A percentile compares a stretch with the other conserved stretches of the same genome.
phyloP scores from a whole-genome alignment of 2,797 vertebrate genomes.

The Percopsis omiscomaycus region DNA sequence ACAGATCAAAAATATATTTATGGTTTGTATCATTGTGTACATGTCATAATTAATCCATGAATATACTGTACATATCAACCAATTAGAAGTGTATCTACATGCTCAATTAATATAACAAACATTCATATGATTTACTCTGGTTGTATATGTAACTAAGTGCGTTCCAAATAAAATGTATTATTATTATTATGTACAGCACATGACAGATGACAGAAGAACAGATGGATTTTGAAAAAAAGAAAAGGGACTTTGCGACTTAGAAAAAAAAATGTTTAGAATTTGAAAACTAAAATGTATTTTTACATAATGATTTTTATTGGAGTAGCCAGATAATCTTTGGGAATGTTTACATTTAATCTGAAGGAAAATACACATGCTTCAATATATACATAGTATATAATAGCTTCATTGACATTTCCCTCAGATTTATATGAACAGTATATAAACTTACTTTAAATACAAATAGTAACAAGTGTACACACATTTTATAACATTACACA shows the following conservation, averaged over 20 bases:
- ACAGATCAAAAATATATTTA: no score
- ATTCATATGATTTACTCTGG: background rate
- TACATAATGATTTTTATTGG: no score
- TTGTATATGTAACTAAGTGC: background rate
- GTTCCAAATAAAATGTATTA: background rate
- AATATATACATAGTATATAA: background rate
- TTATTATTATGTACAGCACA: background rate
- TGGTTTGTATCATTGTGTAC: no score
- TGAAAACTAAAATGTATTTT: background rate
- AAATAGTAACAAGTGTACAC: background rate
- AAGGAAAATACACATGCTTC: conserved; percentile 15
- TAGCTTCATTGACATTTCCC: background rate
- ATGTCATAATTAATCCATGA: no score
- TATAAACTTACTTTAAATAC: conserved; percentile 3
- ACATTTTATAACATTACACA: background rate
- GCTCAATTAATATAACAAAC: no score
- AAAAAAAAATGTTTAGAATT: background rate
- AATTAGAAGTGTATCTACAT: no score
- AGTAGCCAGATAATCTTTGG: background rate
- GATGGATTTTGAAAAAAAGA: no score
- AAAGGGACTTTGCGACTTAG: no score
- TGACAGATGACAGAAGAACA: no score
- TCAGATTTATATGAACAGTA: background rate
- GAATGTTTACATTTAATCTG: background rate
- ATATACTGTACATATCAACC: no score